Percentiles rank a stretch among this genome's conserved stretches.
phyloP scores from a whole-genome alignment of 2,797 vertebrate genomes.

The Ctenosaura bakeri region DNA sequence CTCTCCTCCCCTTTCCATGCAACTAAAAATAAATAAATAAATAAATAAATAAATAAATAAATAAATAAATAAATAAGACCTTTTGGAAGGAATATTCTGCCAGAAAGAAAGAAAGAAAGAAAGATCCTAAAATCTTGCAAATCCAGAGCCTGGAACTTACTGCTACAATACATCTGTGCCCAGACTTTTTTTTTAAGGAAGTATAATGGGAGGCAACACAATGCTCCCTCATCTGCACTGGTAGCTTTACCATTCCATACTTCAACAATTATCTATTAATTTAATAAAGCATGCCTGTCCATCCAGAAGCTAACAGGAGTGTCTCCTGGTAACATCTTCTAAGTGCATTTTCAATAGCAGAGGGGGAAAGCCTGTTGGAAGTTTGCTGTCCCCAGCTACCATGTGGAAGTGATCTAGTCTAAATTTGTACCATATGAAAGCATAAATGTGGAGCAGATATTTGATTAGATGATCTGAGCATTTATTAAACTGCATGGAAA shows the following conservation, averaged over 20 bases:
- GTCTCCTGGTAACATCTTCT: not conserved
- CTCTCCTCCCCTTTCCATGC: not conserved
- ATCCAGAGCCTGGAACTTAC: not conserved
- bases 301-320: slow-evolving; percentile 31
- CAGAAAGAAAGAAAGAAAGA: not conserved
- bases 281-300: slow-evolving; percentile 34
- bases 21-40: slow-evolving; percentile 12
- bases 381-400: not conserved
- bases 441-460: not conserved
- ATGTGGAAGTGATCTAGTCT: not conserved
- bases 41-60: slow-evolving; percentile 21
- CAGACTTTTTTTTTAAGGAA: not conserved
- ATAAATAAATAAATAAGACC: slow-evolving; percentile 14
- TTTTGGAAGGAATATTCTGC: slow-evolving; percentile 21
- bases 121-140: not conserved
- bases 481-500: not conserved
- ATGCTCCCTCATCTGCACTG: slow-evolving; percentile 15
- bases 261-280: not conserved
- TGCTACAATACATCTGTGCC: not conserved
- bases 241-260: not conserved
- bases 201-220: slow-evolving; percentile 20
- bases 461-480: not conserved
- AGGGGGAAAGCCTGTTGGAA: not conserved
- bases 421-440: slow-evolving; percentile 8
- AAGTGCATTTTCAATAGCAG: slow-evolving; percentile 16